Evolutionary conservation across 2,113 vertebrate species (phyloP), one percentile per base, ranked within the genome.

Genomic region (Fukomys damarensis): DNA sequence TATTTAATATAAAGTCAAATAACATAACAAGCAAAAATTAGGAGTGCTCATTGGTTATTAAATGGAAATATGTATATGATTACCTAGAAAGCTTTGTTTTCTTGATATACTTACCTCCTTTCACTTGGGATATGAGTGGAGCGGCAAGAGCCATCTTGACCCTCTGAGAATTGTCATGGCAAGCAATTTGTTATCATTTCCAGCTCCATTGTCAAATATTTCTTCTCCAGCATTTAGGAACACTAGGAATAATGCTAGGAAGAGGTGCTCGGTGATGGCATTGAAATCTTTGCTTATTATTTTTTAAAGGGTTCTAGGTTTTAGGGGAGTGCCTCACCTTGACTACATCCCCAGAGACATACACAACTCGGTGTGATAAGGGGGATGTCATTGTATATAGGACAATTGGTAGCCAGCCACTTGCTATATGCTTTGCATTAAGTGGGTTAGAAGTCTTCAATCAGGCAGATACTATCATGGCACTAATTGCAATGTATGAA

Each of bases 281-380:
- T 59, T 84, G 16, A 43, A 49, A 43, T 76, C 0, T 66, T 80
- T 66, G 28, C 19, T 65, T 1, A 7, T 46, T 46, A 28, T 49
- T 86, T 19, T 87, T 66, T 59, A 59, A 93, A 95, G 66, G 7
- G 77, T 38, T 81, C 30, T 61, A 56, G 52, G 3, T 59, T 87
- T 92, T 20, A 35, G 17, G 58, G 8, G 11, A 59, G 32, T 58
- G 17, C 35, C 7, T 6, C 10, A 1, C 8, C 68, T 32, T 22
- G 20, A 38, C 16, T 10, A 22, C 20, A 32, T 38, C 38, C 38
- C 22, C 17, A n/a, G 30, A 38, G 24, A 58, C 7, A 24, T 19
- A 17, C 7, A 22, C 2, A 54, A 2, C 49, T 52, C 70, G 70
- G 16, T 4, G 38, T 1, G 86, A 12, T 24, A 58, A 52, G 4